Percentiles rank a stretch among this genome's conserved stretches.
These are phyloP conservation scores for Ceyx cyanopectus DNA, from an alignment of 2,113 vertebrate species.

Conservation along the genomic window DNA sequence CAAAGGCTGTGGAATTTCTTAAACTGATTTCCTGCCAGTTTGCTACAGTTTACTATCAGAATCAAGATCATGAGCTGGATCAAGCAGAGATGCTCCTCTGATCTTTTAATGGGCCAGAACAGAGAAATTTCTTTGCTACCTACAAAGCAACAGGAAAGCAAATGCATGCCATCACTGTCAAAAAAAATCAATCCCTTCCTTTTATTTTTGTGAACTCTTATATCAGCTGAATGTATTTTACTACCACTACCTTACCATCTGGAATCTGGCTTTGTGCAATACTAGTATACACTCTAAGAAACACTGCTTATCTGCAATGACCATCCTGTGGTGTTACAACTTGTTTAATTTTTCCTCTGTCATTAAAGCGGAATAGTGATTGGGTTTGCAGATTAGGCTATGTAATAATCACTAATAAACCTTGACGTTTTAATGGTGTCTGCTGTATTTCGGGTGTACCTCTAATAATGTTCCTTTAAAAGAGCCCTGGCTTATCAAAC, in stretches of 20 bases:
- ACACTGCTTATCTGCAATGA: not conserved
- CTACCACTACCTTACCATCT: not conserved
- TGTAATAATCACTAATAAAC: constrained; percentile 14
- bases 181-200: not conserved
- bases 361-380: not conserved
- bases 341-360: not conserved
- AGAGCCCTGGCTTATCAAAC: not conserved
- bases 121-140: not conserved
- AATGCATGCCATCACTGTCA: not conserved
- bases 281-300: rapidly evolving
- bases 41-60: not conserved
- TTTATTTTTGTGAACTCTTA: not conserved
- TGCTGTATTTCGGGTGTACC: not conserved
- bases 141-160: not conserved
- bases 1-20: not conserved
- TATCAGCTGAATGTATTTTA: not conserved
- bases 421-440: constrained; percentile 24
- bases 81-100: not conserved
- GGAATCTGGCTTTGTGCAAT: not conserved
- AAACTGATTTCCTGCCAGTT: not conserved
- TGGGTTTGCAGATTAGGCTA: not conserved
- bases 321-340: not conserved
- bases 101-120: not conserved
- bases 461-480: not conserved
- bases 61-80: not conserved